Evolutionary conservation across 2,888 invertebrate genomes (phyloP).

Genomic region (Macaria liturata): DNA sequence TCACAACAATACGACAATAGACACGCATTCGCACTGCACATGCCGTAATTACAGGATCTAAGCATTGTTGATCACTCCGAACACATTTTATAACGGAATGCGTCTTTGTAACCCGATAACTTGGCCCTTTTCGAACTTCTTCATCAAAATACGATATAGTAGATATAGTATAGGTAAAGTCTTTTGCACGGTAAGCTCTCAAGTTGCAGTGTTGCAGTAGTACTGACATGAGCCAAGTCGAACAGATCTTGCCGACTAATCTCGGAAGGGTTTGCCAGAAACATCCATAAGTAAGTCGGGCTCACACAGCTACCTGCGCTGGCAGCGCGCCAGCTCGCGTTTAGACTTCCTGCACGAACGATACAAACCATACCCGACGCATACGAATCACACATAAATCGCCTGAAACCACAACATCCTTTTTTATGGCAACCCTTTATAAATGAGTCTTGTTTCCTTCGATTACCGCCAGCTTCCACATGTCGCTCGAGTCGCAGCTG

Average conservation of each 20-base stretch:
- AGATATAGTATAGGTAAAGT: too few species aligned
- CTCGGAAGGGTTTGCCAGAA: constrained; percentile 11
- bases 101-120: constrained; percentile 38
- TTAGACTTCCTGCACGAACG: constrained; percentile 32
- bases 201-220: neutral
- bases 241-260: constrained; percentile 3
- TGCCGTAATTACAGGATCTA: constrained; percentile 56
- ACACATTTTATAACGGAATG: constrained; percentile 52
- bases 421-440: constrained; percentile 19
- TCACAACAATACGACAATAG: constrained; percentile 40
- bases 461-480: constrained; percentile 39
- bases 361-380: constrained; percentile 14
- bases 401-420: constrained; percentile 19
- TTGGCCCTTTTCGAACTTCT: constrained; percentile 6
- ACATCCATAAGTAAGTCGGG: constrained; percentile 7
- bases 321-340: constrained; percentile 27
- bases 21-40: constrained; percentile 29
- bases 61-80: constrained; percentile 48
- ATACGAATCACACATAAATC: constrained; percentile 21
- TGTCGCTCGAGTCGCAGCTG: constrained; percentile 56
- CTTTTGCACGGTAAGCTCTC: constrained; percentile 1
- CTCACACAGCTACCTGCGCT: constrained; percentile 18
- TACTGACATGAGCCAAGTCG: neutral
- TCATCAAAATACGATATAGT: too few species aligned
- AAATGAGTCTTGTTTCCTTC: constrained; percentile 34